Evolutionary conservation across 2,797 vertebrate species (phyloP).

Genomic region (Emydoidea blandingii): DNA sequence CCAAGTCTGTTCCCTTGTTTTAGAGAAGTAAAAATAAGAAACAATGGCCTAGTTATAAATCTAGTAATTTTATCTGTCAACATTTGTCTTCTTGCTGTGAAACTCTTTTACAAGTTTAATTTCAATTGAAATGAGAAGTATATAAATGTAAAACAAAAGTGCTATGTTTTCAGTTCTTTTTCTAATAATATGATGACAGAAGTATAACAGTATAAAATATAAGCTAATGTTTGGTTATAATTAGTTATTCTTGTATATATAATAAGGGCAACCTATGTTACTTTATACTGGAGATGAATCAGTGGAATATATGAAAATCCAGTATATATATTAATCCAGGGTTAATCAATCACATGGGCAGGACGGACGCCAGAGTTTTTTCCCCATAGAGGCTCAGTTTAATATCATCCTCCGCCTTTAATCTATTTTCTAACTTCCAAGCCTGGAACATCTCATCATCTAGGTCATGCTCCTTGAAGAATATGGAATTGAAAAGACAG

Average conservation of each 20-base stretch:
- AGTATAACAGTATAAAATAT: neutral
- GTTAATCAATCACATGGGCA: neutral
- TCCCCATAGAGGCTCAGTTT: neutral
- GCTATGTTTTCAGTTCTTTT: neutral
- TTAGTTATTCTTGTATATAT: neutral
- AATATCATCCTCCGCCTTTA: slow-evolving; percentile 22
- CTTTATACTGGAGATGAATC: neutral
- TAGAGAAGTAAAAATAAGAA: neutral
- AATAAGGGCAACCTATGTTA: neutral
- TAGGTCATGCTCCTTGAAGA: neutral
- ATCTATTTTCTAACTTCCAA: slow-evolving; percentile 16
- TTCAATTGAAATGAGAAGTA: neutral
- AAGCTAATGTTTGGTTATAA: too few relatives aligned
- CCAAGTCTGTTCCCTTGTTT: neutral
- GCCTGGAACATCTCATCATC: slow-evolving; percentile 20
- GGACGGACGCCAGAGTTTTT: neutral
- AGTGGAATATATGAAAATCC: neutral
- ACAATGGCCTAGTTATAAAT: neutral
- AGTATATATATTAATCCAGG: neutral
- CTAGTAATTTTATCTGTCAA: neutral
- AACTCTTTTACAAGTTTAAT: neutral
- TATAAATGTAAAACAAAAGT: neutral
- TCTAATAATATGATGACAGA: neutral
- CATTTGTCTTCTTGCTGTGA: neutral
- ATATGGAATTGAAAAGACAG: neutral